Conservation (phyloP, 2,113 vertebrate species). For the Triplophysa siluroides region DNA sequence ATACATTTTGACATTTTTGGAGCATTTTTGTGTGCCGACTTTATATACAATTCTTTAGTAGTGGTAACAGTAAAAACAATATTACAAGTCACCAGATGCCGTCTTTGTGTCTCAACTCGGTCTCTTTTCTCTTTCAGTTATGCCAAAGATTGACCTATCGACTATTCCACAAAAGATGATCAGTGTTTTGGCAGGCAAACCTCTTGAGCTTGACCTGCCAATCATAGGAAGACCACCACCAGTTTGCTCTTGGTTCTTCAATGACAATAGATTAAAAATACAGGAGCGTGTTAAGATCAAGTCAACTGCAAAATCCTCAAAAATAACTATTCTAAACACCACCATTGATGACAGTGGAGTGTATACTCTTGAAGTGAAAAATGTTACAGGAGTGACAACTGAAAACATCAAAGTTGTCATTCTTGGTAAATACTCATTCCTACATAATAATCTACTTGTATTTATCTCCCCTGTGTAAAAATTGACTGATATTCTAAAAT, state of each 20-base stretch:
- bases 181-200: constrained; percentile 87
- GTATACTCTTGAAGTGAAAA: constrained; percentile 91
- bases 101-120: not conserved
- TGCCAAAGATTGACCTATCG: constrained; percentile 88
- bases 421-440: constrained; percentile 82
- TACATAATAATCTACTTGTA: not conserved
- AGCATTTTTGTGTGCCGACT: too few species aligned
- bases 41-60: too few species aligned
- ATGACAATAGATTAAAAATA: constrained; percentile 84
- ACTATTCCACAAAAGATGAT: constrained; percentile 91
- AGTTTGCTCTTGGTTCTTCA: constrained; percentile 87
- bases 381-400: constrained; percentile 80
- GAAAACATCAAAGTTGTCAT: constrained; percentile 90
- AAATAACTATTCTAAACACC: constrained; percentile 87
- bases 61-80: not conserved
- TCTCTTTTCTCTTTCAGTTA: constrained; percentile 71
- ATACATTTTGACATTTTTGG: too few species aligned
- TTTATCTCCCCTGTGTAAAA: not conserved
- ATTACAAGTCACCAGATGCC: not conserved
- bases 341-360: constrained; percentile 91
- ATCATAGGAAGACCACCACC: constrained; percentile 91
- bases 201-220: constrained; percentile 87
- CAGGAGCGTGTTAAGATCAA: constrained; percentile 87
- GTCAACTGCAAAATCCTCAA: constrained; percentile 82
- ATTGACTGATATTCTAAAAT: not conserved